A percentile compares a stretch with the other conserved stretches of the same genome.
Conservation (phyloP, 2,113 vertebrate species). For the Amazona guildingii region DNA sequence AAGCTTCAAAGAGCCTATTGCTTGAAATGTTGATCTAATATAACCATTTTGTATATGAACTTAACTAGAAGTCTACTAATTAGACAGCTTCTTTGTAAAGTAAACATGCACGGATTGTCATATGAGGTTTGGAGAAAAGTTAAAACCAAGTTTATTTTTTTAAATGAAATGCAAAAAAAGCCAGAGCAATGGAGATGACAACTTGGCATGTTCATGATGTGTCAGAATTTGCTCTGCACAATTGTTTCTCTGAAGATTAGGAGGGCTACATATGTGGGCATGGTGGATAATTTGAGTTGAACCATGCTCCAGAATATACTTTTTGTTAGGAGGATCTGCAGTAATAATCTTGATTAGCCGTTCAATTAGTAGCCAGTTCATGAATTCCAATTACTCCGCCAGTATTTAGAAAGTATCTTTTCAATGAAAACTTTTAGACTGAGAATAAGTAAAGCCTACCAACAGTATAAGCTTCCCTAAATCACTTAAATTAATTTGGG, state of each 20-base stretch:
- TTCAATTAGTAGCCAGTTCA: neutral
- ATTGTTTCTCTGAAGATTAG: neutral
- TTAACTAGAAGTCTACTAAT: neutral
- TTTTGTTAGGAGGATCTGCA: conserved; percentile 4
- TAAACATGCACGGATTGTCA: neutral
- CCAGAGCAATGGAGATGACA: neutral
- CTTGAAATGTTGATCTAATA: neutral
- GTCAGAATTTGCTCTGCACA: conserved; percentile 9
- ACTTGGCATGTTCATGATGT: neutral
- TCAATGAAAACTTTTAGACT: neutral
- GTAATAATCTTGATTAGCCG: neutral
- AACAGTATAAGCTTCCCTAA: neutral
- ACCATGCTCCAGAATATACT: neutral
- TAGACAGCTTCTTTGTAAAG: neutral
- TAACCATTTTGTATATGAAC: neutral
- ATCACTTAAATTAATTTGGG: neutral
- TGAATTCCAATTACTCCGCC: neutral
- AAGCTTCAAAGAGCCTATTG: neutral
- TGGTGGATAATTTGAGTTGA: neutral
- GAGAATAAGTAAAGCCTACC: neutral
- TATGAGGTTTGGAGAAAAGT: neutral
- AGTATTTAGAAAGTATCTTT: neutral
- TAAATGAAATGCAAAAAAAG: neutral
- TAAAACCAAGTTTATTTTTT: neutral
- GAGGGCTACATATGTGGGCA: neutral